A percentile compares a stretch with the other conserved stretches of the same genome.
These are phyloP conservation scores for Lottia gigantea DNA, from an alignment of 2,888 invertebrate species.

Conservation along the genomic window DNA sequence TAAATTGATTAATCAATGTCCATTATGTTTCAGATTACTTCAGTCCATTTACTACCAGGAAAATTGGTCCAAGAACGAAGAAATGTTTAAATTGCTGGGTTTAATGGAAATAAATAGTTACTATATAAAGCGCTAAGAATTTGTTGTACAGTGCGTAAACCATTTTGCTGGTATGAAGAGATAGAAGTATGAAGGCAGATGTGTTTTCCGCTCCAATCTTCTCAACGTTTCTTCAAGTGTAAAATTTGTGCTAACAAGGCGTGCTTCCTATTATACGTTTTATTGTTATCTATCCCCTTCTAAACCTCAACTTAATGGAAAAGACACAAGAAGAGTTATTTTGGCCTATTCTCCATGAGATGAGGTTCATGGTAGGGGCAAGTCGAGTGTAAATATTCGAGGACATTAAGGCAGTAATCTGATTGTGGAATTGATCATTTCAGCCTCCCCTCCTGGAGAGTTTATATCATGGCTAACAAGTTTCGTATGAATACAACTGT, in stretches of 20 bases:
- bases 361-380: conserved; percentile 1
- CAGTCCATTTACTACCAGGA: not conserved
- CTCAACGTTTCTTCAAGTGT: conserved; percentile 18
- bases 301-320: conserved; percentile 21
- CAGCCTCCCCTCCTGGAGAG: not conserved
- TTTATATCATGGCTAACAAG: no score
- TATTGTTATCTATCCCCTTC: conserved; percentile 22
- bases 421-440: not conserved
- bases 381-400: conserved; percentile 15
- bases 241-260: conserved; percentile 21
- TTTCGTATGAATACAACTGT: no score
- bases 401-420: conserved; percentile 10
- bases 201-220: conserved; percentile 4
- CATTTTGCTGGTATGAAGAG: no score
- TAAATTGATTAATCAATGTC: conserved; percentile 7
- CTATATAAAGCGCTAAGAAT: conserved; percentile 10
- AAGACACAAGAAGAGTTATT: conserved; percentile 8
- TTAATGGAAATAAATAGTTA: conserved; percentile 14
- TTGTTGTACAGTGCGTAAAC: no score
- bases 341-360: conserved; percentile 1
- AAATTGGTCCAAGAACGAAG: conserved; percentile 17
- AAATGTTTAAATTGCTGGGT: conserved; percentile 15
- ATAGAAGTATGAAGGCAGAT: not conserved
- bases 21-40: not conserved
- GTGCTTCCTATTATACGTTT: conserved; percentile 20